Conservation (phyloP, 2,888 invertebrate species). For the Amblyjoppa proteus region DNA sequence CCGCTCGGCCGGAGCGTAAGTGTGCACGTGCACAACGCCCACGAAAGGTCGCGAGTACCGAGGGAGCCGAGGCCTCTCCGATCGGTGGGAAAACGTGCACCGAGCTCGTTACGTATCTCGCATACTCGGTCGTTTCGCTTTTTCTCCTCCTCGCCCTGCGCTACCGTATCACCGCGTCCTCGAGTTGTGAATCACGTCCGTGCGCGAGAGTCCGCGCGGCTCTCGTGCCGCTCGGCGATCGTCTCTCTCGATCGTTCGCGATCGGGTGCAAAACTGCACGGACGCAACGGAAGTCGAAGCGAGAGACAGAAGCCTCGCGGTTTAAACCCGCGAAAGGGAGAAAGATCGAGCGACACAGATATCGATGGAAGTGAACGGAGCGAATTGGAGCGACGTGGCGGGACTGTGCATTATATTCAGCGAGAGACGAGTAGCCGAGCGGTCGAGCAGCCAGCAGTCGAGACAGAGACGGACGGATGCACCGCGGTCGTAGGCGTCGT, state of each 20-base stretch:
- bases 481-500: slow-evolving; percentile 14
- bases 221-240: slow-evolving; percentile 25
- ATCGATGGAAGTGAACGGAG: slow-evolving; percentile 32
- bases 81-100: neutral
- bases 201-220: slow-evolving; percentile 5
- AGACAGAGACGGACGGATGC: neutral
- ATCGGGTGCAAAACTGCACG: neutral
- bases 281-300: slow-evolving; percentile 28
- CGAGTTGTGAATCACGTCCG: slow-evolving; percentile 62
- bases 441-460: slow-evolving; percentile 6
- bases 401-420: slow-evolving; percentile 17
- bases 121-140: slow-evolving; percentile 61
- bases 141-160: slow-evolving; percentile 16
- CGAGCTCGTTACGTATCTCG: slow-evolving; percentile 22
- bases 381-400: slow-evolving; percentile 28
- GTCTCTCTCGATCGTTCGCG: slow-evolving; percentile 6
- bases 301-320: slow-evolving; percentile 29
- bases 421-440: slow-evolving; percentile 23
- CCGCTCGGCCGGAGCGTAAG: slow-evolving; percentile 16
- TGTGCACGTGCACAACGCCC: slow-evolving; percentile 49
- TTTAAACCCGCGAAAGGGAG: slow-evolving; percentile 3
- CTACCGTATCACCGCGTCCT: slow-evolving; percentile 19
- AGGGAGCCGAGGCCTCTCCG: slow-evolving; percentile 25
- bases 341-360: slow-evolving; percentile 36
- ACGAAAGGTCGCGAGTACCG: slow-evolving; percentile 55